Percentiles rank a stretch among this genome's conserved stretches.
Conservation (phyloP, 2,888 invertebrate species). For the Priocnemis perturbator region DNA sequence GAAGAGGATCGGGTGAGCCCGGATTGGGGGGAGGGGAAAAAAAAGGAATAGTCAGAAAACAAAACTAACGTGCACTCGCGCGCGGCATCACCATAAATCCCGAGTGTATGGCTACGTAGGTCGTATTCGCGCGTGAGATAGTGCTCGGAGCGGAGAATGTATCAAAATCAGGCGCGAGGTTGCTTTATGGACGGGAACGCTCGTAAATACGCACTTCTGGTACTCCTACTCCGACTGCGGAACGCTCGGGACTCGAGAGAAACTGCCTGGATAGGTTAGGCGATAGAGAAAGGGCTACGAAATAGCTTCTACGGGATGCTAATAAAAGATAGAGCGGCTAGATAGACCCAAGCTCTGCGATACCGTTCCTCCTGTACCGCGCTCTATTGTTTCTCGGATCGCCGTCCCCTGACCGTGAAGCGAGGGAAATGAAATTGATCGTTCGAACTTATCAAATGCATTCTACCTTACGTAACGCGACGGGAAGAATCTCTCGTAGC, state of each 20-base stretch:
- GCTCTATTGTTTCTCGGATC: no score
- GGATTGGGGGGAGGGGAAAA: slow-evolving; percentile 10
- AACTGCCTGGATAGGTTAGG: slow-evolving; percentile 66
- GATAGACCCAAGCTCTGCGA: slow-evolving; percentile 60
- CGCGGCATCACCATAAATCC: slow-evolving; percentile 72
- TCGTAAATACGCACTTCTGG: slow-evolving; percentile 76
- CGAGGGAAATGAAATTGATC: slow-evolving; percentile 5
- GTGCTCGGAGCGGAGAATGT: slow-evolving; percentile 73
- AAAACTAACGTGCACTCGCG: slow-evolving; percentile 60
- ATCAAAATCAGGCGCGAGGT: slow-evolving; percentile 76
- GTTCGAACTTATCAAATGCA: slow-evolving; percentile 5
- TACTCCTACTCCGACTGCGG: slow-evolving; percentile 63
- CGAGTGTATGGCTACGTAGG: slow-evolving; percentile 71
- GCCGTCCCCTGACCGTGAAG: no score
- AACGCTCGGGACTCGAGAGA: slow-evolving; percentile 64
- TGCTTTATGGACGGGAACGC: slow-evolving; percentile 76
- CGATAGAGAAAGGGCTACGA: slow-evolving; percentile 69
- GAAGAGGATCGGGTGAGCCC: background rate
- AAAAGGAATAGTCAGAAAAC: slow-evolving; percentile 39
- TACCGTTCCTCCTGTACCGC: slow-evolving; percentile 56
- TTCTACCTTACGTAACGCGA: slow-evolving; percentile 10
- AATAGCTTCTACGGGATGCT: slow-evolving; percentile 72
- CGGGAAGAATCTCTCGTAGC: no score
- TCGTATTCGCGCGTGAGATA: slow-evolving; percentile 76
- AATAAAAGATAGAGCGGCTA: slow-evolving; percentile 72